Evolutionary conservation across 2,888 invertebrate genomes (phyloP), one percentile per base, ranked within the genome.

Genomic region (Proisotoma minuta): DNA sequence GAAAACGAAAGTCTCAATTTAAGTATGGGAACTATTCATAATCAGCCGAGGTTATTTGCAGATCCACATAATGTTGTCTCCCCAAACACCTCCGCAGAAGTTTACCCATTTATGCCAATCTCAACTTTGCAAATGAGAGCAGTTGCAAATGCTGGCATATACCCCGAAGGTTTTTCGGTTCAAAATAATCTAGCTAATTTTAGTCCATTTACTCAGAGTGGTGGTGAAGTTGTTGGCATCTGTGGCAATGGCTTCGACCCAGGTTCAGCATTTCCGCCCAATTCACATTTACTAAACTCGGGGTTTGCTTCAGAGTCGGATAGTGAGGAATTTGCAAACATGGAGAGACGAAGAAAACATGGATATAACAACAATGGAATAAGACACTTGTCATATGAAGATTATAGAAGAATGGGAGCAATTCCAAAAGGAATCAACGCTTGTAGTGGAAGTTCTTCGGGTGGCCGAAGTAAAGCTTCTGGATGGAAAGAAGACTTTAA

Each of bases 341-440:
- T 57, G 57, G 57, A 57, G 4, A 47, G 57, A 43, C 27, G 52
- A 12, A 10, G 52, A n/a, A 4, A 29, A 8, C 27, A 29, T 5
- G 8, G 52, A 8, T 10, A 28, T 12, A 22, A 52, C 28, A 52
- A 52, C 28, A 28, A 28, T 52, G 57, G 57, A 20, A 29, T 29
- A 20, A 49, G 61, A 26, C 34, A 66, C 49, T 40, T 65, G 20
- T 65, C 69, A 0, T 47, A 64, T 20, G 71, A 71, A 20, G 70
- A 70, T 15, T 73, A 70, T 28, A 52, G 64, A 12, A 70, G 64
- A 59, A 51, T 71, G 39, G 73, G 73, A 10, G 73, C 71, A 10
- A 66, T 71, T 20, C 73, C 71, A 1, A 71, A 73, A 40, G 60
- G 68, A 54, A 68, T 59, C 27, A 4, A n/a, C 5, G 5, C 5